Evolutionary conservation across 2,888 invertebrate genomes (phyloP).

Genomic region (Perizoma flavofasciatum): DNA sequence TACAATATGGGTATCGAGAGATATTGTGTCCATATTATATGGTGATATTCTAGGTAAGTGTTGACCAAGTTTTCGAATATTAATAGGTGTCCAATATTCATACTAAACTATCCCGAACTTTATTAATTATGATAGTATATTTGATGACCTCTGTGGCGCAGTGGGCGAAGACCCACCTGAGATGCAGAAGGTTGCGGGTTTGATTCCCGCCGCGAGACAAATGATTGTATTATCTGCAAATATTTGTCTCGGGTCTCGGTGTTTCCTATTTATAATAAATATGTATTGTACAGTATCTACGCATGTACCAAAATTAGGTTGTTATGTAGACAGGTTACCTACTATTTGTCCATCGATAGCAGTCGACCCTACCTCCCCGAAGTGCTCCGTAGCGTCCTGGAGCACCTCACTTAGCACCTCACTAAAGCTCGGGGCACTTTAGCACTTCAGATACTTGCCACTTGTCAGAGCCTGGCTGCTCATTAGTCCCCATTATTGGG

Average conservation of each 20-base stretch:
- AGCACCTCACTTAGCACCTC: slow-evolving; percentile 16
- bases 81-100: no score
- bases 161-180: no score
- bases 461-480: neutral
- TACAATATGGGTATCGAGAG: slow-evolving; percentile 5
- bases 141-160: no score
- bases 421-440: slow-evolving; percentile 7
- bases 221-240: no score
- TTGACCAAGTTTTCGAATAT: neutral
- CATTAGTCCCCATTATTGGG: slow-evolving; percentile 4
- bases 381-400: slow-evolving; percentile 7
- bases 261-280: no score
- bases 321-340: neutral
- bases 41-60: slow-evolving; percentile 8
- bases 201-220: no score
- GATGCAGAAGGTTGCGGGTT: no score
- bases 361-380: slow-evolving; percentile 8
- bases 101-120: no score
- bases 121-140: no score
- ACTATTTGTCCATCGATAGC: slow-evolving; percentile 1
- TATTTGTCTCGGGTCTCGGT: no score
- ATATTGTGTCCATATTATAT: slow-evolving; percentile 2
- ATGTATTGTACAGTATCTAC: no score
- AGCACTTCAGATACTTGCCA: slow-evolving; percentile 5
- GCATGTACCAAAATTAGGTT: no score